Evolutionary conservation across 2,797 vertebrate genomes (phyloP).

Genomic region (Tiaroga cobitis): DNA sequence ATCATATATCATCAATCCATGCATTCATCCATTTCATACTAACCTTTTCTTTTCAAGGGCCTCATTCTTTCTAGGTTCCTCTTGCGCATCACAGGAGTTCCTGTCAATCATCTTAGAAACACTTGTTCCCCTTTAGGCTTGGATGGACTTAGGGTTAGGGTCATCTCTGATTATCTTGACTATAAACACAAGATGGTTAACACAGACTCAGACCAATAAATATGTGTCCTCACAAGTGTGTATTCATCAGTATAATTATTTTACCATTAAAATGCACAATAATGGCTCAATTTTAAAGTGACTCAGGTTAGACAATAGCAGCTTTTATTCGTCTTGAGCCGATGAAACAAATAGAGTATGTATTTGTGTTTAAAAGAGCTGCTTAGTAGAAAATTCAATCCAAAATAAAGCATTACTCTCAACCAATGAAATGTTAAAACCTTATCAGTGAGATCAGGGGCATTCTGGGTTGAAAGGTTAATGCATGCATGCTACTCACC

Average conservation of each 20-base stretch:
- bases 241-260: background rate
- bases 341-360: background rate
- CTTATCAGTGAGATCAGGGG: background rate
- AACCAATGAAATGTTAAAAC: background rate
- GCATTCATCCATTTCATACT: conserved; percentile 4
- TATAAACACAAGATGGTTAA: conserved; percentile 3
- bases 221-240: background rate
- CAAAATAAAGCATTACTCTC: background rate
- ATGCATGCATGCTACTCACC: background rate
- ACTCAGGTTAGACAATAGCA: background rate
- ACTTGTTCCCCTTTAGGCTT: conserved; percentile 2
- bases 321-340: background rate
- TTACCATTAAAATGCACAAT: background rate
- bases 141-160: background rate
- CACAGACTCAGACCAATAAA: background rate
- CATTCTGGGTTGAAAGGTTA: background rate
- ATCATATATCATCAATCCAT: conserved; percentile 7
- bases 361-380: background rate
- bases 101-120: conserved; percentile 20
- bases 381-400: background rate
- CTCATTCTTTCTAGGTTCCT: background rate
- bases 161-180: background rate
- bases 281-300: background rate
- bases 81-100: background rate
- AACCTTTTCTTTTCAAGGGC: conserved; percentile 2